These are phyloP conservation scores for Neotoxoptera formosana DNA, from an alignment of 1,140 invertebrate species.

Conservation along the genomic window DNA sequence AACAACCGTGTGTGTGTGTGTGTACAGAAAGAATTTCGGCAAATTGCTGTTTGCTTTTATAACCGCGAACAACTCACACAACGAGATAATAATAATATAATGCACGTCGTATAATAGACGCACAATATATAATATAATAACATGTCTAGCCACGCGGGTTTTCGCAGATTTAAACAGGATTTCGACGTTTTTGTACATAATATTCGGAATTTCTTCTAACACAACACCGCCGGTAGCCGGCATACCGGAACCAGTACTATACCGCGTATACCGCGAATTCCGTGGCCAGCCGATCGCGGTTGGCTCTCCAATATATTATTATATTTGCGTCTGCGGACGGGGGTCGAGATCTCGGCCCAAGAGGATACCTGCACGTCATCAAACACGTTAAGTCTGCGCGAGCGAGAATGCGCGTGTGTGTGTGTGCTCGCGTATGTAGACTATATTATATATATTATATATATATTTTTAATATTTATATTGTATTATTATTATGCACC, in stretches of 20 bases:
- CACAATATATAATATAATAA: not conserved
- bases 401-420: not conserved
- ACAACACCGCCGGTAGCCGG: not conserved
- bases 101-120: no score
- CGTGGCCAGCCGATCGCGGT: no score
- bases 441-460: not conserved
- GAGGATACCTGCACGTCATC: not conserved
- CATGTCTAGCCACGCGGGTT: not conserved
- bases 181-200: not conserved
- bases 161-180: not conserved
- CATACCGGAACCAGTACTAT: not conserved
- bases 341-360: not conserved
- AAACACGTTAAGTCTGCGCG: not conserved
- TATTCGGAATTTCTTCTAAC: not conserved
- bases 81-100: not conserved
- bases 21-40: not conserved
- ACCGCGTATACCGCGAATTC: not conserved
- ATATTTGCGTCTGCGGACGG: not conserved
- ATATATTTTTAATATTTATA: not conserved
- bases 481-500: conserved; percentile 6
- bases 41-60: not conserved
- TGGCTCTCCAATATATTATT: not conserved
- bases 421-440: not conserved
- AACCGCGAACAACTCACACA: not conserved
- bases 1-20: not conserved